Conservation (phyloP, 2,888 invertebrate genomes). For the Pammene fasciana region DNA sequence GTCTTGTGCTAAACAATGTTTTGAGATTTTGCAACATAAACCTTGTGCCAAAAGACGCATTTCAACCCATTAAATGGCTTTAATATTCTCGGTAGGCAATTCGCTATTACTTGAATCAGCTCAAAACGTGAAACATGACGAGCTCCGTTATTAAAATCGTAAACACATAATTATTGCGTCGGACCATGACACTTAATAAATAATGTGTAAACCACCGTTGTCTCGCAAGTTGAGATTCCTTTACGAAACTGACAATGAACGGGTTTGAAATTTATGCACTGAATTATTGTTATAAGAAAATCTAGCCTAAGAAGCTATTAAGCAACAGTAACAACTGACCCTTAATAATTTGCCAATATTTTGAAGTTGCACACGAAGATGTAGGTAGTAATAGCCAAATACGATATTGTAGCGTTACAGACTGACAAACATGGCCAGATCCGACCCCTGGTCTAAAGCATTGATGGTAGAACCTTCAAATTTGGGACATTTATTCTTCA, state of each 20-base stretch:
- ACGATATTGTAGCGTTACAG: too few species aligned
- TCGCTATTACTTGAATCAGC: slow-evolving; percentile 29
- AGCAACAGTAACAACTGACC: too few species aligned
- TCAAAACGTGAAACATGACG: slow-evolving; percentile 16
- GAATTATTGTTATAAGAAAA: not conserved
- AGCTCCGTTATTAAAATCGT: slow-evolving; percentile 19
- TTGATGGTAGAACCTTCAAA: too few species aligned
- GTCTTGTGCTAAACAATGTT: slow-evolving; percentile 19
- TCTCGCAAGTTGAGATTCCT: slow-evolving; percentile 3
- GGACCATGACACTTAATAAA: slow-evolving; percentile 15
- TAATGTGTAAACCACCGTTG: not conserved
- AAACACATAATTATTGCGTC: slow-evolving; percentile 19
- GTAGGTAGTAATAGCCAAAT: too few species aligned
- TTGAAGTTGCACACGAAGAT: too few species aligned
- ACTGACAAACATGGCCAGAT: too few species aligned
- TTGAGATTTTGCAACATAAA: slow-evolving; percentile 31
- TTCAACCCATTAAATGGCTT: slow-evolving; percentile 27
- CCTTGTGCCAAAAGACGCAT: slow-evolving; percentile 37
- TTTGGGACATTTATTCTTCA: too few species aligned
- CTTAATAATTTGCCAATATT: too few species aligned
- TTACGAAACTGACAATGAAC: slow-evolving; percentile 18
- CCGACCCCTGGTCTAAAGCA: too few species aligned
- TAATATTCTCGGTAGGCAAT: slow-evolving; percentile 22
- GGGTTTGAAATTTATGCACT: not conserved
- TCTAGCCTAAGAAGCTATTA: not conserved